phyloP scores from a whole-genome alignment of 2,888 invertebrate genomes.

The Neelides folsomi region DNA sequence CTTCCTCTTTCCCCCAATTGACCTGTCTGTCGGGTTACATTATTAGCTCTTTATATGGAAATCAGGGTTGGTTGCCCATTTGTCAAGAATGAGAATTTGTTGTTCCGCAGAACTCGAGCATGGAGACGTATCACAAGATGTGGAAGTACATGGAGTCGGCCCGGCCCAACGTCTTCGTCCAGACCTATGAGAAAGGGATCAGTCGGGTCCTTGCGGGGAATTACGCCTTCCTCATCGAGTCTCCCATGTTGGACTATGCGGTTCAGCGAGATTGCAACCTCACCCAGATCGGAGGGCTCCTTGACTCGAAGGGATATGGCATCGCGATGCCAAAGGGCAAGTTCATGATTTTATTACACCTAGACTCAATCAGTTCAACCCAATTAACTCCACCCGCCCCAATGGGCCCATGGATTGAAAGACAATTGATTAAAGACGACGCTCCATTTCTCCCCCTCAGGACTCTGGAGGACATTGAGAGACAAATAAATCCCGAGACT shows the following conservation, averaged over 20 bases:
- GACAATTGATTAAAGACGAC: no score
- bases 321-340: constrained; percentile 88
- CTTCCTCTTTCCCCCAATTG: no score
- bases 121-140: constrained; percentile 84
- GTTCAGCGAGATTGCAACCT: constrained; percentile 72
- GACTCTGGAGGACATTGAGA: no score
- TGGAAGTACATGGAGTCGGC: constrained; percentile 79
- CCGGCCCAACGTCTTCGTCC: constrained; percentile 68
- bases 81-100: no score
- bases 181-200: constrained; percentile 82
- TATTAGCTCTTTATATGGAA: no score
- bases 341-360: constrained; percentile 1
- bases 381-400: no score
- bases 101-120: constrained; percentile 62
- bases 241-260: constrained; percentile 88
- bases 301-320: constrained; percentile 85
- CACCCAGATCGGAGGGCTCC: constrained; percentile 72
- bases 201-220: constrained; percentile 70
- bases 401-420: no score
- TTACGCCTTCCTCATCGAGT: constrained; percentile 97
- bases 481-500: no score
- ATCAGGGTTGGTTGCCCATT: no score
- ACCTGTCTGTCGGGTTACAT: no score
- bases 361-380: no score
- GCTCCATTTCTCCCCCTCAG: no score